These are phyloP conservation scores for Seira ritae DNA, from an alignment of 2,888 invertebrate genomes.

Conservation along the genomic window DNA sequence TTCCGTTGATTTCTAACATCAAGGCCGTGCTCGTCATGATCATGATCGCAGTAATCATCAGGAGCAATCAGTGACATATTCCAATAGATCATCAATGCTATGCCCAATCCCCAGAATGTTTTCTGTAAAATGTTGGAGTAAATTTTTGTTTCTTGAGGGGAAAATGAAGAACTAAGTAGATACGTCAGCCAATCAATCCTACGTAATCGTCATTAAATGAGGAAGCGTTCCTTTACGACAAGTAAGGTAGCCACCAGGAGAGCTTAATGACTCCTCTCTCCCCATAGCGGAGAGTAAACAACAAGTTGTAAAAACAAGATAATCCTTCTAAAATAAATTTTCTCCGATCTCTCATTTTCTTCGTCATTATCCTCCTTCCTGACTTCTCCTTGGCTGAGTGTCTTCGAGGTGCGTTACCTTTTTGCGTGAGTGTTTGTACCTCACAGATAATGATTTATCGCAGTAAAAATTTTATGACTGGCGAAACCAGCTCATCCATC, in stretches of 20 bases:
- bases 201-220: neutral
- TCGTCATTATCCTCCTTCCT: neutral
- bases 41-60: neutral
- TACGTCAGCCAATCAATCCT: neutral
- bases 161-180: neutral
- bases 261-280: slow-evolving; percentile 5
- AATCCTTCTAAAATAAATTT: slow-evolving; percentile 7
- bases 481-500: slow-evolving; percentile 48
- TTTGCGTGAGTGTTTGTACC: slow-evolving; percentile 31
- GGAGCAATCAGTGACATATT: slow-evolving; percentile 43
- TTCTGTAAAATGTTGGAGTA: neutral
- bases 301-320: slow-evolving; percentile 16
- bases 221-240: neutral
- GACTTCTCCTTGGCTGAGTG: slow-evolving; percentile 14
- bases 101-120: neutral
- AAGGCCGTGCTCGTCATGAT: neutral
- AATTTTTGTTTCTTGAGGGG: no score
- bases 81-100: neutral
- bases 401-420: slow-evolving; percentile 1
- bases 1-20: neutral
- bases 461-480: slow-evolving; percentile 68
- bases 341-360: neutral
- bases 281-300: neutral
- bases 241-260: neutral
- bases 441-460: slow-evolving; percentile 72